Evolutionary conservation across 92 coral and sea anemone species (phyloP), one percentile per base, ranked within the genome.

Genomic region (Montipora capitata): DNA sequence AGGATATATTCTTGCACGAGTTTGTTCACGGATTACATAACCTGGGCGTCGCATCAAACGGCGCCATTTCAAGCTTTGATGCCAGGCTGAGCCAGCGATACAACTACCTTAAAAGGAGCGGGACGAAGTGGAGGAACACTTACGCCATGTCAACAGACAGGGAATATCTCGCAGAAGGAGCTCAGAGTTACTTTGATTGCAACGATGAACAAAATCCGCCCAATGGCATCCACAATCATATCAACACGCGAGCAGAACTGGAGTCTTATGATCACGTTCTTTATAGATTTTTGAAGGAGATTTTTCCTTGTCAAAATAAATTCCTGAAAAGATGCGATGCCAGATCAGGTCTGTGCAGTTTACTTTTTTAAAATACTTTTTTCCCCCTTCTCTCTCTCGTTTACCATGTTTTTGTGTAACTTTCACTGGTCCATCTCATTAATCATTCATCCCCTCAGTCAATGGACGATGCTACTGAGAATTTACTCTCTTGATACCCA

Each of bases 1-100:
- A 98, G 72, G 99, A 98, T 87, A 98, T 98, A 54, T 98, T 98
- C 84, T 89, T 98, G 39, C 99, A 98, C 78, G 99, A 98, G 79
- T 98, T 96, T 83, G 92, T 90, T n/a, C 99, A 98, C 73, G 99
- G 98, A 15, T 67, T 98, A 35, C 99, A 98, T 84, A 92, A 92
- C 62, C 83, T 95, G 15, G 98, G 87, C 10, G 74, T 98, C 51
- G 98, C 96, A 39, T 86, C 92, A 16, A 93, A 88, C 27, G 99
- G 97, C 16, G 98, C 99, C 27, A 98, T 98, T 77, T 96, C 92
- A 38, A 72, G 64, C 80, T 98, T 96, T 42, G 99, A 98, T 68
- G 49, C 91, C 2, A 98, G 92, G 66, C 43, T 98, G 62, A 78
- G 91, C 54, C 76, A 83, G 89, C 96, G 95, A 12, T 95, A 95